A percentile compares a stretch with the other conserved stretches of the same genome.
Evolutionary conservation across 2,888 invertebrate species (phyloP).

Genomic region (Cerastis leucographa): DNA sequence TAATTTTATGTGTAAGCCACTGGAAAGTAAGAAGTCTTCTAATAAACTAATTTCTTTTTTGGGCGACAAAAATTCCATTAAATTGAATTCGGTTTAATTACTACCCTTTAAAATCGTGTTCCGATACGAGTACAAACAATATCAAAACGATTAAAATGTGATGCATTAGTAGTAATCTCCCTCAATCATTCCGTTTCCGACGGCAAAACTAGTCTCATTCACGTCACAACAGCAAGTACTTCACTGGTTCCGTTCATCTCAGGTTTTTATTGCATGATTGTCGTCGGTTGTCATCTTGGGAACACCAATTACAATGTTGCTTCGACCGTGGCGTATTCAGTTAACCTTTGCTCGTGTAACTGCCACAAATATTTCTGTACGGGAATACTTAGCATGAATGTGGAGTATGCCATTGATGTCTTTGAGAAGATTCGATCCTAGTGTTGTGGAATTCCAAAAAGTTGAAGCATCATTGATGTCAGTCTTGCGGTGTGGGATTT

Average conservation of each 20-base stretch:
- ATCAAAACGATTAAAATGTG: not conserved
- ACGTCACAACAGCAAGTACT: slow-evolving; percentile 41
- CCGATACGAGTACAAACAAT: too few relatives aligned
- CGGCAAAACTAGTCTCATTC: slow-evolving; percentile 43
- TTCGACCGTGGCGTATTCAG: slow-evolving; percentile 72
- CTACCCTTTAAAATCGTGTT: too few relatives aligned
- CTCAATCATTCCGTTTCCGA: slow-evolving; percentile 13
- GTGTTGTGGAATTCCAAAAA: slow-evolving; percentile 12
- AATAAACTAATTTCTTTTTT: too few relatives aligned
- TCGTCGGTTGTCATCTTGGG: slow-evolving; percentile 75
- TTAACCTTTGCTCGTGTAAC: slow-evolving; percentile 67
- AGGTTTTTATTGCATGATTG: slow-evolving; percentile 83
- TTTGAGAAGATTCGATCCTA: slow-evolving; percentile 6
- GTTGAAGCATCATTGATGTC: not conserved
- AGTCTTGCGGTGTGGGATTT: not conserved
- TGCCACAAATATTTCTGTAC: slow-evolving; percentile 53
- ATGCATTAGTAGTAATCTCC: not conserved
- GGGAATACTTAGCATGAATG: slow-evolving; percentile 27
- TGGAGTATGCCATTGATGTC: slow-evolving; percentile 27
- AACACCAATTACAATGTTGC: slow-evolving; percentile 78
- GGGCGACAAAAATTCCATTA: too few relatives aligned
- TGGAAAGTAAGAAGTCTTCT: too few relatives aligned
- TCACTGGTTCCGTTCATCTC: slow-evolving; percentile 59
- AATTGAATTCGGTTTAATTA: too few relatives aligned
- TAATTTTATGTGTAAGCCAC: too few relatives aligned